These are phyloP conservation scores for Agelaius phoeniceus DNA, from an alignment of 2,113 vertebrate genomes.

Conservation along the genomic window DNA sequence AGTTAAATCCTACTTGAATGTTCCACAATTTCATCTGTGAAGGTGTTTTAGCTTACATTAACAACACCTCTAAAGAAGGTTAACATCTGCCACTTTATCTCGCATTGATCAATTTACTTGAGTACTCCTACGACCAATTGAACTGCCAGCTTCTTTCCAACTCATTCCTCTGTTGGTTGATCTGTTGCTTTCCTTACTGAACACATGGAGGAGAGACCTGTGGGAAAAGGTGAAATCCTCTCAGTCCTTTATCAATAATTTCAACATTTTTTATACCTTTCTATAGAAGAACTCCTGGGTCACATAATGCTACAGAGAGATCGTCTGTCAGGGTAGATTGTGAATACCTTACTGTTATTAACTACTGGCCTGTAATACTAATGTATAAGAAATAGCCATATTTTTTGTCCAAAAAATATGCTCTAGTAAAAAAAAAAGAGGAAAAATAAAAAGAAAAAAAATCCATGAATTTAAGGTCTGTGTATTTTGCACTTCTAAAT, in stretches of 20 bases:
- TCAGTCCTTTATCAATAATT: not conserved
- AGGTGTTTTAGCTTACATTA: not conserved
- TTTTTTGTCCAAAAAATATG: not conserved
- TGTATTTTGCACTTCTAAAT: not conserved
- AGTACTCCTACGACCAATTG: not conserved
- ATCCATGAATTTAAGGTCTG: not conserved
- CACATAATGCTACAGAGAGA: not conserved
- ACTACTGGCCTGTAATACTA: not conserved
- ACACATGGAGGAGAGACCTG: not conserved
- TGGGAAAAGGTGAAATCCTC: not conserved
- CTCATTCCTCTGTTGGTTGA: not conserved
- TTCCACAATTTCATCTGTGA: not conserved
- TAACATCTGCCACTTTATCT: not conserved
- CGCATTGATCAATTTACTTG: not conserved
- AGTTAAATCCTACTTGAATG: not conserved
- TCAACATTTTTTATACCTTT: not conserved
- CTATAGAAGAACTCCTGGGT: not conserved
- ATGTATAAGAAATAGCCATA: not conserved
- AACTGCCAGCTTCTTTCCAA: not conserved
- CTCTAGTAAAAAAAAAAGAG: not conserved
- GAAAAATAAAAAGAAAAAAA: fast-evolving
- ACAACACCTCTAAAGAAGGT: not conserved
- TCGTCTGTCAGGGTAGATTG: not conserved
- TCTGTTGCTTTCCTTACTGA: not conserved
- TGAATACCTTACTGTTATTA: not conserved